phyloP scores from a whole-genome alignment of 2,888 invertebrate genomes.

The Ommatoiulus sabulosus region DNA sequence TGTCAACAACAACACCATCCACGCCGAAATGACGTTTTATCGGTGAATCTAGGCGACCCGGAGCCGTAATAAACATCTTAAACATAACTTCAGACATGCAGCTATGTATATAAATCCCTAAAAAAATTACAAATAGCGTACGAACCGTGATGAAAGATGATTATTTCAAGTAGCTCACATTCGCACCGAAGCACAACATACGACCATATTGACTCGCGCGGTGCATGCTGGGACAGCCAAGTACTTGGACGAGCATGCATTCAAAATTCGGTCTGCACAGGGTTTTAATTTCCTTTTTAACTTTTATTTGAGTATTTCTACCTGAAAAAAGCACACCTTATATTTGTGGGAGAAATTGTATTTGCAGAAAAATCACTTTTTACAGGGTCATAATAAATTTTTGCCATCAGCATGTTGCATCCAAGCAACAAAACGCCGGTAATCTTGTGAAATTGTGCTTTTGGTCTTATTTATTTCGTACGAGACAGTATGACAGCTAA shows the following conservation, averaged over 20 bases:
- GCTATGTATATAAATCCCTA: not conserved
- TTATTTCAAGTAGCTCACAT: slow-evolving; percentile 48
- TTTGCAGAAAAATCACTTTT: not conserved
- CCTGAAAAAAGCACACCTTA: not conserved
- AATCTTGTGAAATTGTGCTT: no score
- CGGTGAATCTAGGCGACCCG: not conserved
- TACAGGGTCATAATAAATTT: no score
- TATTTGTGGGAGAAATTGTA: not conserved
- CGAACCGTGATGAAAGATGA: slow-evolving; percentile 57
- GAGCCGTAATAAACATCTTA: not conserved
- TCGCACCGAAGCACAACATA: slow-evolving; percentile 38
- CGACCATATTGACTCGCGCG: slow-evolving; percentile 49
- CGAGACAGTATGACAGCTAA: no score
- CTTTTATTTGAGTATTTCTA: not conserved
- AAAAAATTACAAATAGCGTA: slow-evolving; percentile 17
- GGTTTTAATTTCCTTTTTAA: not conserved
- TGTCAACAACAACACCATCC: slow-evolving; percentile 54
- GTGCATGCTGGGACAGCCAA: slow-evolving; percentile 7
- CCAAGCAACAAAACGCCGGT: no score
- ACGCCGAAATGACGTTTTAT: slow-evolving; percentile 22
- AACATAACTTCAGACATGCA: not conserved
- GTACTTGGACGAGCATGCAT: not conserved
- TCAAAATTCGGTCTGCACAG: not conserved
- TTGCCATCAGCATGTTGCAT: no score
- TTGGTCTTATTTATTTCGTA: no score